Evolutionary conservation across 2,113 vertebrate species (phyloP).

Genomic region (Edolisoma coerulescens): DNA sequence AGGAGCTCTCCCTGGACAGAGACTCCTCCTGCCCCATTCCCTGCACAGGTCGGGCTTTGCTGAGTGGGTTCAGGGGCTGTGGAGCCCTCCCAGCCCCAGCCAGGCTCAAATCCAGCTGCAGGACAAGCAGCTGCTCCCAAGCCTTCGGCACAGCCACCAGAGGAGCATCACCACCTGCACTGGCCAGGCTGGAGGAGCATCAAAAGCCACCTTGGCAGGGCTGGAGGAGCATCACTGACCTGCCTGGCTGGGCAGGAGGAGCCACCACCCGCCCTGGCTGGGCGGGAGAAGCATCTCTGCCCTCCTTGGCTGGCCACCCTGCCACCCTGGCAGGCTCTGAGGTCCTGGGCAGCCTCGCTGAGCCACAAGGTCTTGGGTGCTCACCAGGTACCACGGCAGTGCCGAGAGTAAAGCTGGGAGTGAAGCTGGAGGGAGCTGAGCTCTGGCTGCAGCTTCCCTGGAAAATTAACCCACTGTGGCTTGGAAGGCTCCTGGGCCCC

Average conservation of each 20-base stretch:
- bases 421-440: not conserved
- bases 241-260: not conserved
- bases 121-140: not conserved
- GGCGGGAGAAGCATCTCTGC: not conserved
- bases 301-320: not conserved
- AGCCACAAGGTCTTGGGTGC: not conserved
- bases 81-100: not conserved
- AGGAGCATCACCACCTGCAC: not conserved
- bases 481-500: not conserved
- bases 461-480: not conserved
- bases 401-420: not conserved
- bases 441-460: not conserved
- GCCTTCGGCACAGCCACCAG: accelerated
- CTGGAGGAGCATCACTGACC: not conserved
- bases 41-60: not conserved
- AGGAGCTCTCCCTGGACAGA: not conserved
- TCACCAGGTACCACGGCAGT: accelerated
- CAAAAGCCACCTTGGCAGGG: accelerated
- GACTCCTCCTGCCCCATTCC: not conserved
- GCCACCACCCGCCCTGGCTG: not conserved
- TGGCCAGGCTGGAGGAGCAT: not conserved
- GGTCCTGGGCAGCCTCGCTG: accelerated
- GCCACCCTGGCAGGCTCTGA: not conserved
- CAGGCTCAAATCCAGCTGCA: not conserved
- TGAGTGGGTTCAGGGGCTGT: not conserved